A percentile compares a stretch with the other conserved stretches of the same genome.
Evolutionary conservation across 1,140 invertebrate species (phyloP).

Genomic region (Campoletis sonorensis): DNA sequence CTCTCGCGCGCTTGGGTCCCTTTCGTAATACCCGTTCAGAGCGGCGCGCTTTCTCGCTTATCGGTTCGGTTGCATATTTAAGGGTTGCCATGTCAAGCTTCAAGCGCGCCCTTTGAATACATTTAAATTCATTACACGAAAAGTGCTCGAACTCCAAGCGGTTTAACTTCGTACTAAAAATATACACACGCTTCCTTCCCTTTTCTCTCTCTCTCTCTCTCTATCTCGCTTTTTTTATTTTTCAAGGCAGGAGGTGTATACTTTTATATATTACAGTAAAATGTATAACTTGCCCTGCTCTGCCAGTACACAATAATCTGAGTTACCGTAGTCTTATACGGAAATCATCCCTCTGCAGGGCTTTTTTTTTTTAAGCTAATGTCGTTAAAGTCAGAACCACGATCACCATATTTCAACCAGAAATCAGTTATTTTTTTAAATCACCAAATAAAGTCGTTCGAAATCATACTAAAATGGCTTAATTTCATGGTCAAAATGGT

Average conservation of each 20-base stretch:
- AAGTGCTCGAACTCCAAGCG: conserved; percentile 9
- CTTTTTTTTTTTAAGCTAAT: conserved; percentile 58
- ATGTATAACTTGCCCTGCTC: neutral
- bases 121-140: conserved; percentile 73
- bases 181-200: neutral
- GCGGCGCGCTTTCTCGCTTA: conserved; percentile 64
- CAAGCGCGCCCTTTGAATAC: conserved; percentile 74
- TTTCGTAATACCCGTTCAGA: conserved; percentile 61
- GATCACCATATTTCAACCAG: too few relatives aligned
- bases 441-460: too few relatives aligned
- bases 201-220: neutral
- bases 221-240: neutral
- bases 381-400: too few relatives aligned
- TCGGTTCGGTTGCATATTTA: conserved; percentile 71
- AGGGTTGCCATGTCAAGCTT: conserved; percentile 73
- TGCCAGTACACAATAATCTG: conserved; percentile 31
- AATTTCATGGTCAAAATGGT: too few relatives aligned
- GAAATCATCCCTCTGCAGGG: conserved; percentile 45
- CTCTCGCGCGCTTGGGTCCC: neutral
- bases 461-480: too few relatives aligned
- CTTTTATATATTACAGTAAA: conserved; percentile 1
- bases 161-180: conserved; percentile 21
- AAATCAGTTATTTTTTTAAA: too few relatives aligned
- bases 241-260: conserved; percentile 10
- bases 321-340: conserved; percentile 42